These are phyloP conservation scores for Geophilus truncorum DNA, from an alignment of 2,888 invertebrate species.

Conservation along the genomic window DNA sequence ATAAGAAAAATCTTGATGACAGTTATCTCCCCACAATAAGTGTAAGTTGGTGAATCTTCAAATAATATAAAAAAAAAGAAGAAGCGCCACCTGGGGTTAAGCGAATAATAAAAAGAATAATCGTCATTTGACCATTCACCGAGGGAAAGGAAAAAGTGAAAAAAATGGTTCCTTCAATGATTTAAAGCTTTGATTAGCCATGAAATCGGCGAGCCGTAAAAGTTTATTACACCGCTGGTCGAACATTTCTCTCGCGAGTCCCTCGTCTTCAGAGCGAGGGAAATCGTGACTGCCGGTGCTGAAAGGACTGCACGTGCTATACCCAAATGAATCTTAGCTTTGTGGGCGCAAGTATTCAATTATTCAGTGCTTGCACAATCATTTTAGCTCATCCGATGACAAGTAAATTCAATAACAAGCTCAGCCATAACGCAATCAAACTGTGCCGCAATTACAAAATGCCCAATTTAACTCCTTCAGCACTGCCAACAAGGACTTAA, in stretches of 20 bases:
- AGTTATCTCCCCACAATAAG: not conserved
- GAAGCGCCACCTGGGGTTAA: not conserved
- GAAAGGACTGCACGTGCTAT: not conserved
- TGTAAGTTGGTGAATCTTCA: too few relatives aligned
- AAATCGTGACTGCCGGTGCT: not conserved
- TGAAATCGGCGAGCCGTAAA: constrained; percentile 16
- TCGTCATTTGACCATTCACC: not conserved
- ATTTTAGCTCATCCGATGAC: not conserved
- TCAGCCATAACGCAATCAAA: not conserved
- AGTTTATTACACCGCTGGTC: not conserved
- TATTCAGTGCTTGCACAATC: not conserved
- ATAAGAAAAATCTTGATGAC: not conserved
- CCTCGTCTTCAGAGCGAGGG: not conserved
- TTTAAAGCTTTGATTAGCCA: constrained; percentile 11
- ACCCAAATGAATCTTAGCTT: constrained; percentile 2
- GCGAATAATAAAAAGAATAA: not conserved
- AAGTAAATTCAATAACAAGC: not conserved
- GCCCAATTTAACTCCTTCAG: constrained; percentile 2
- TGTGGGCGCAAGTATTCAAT: not conserved
- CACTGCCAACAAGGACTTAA: not conserved
- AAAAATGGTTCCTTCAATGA: constrained; percentile 7
- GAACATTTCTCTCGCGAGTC: not conserved
- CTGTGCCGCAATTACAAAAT: not conserved
- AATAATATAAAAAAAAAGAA: not conserved
- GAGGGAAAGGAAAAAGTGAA: not conserved